Conservation (phyloP, 2,113 vertebrate genomes). For the Cranoglanis bouderius region DNA sequence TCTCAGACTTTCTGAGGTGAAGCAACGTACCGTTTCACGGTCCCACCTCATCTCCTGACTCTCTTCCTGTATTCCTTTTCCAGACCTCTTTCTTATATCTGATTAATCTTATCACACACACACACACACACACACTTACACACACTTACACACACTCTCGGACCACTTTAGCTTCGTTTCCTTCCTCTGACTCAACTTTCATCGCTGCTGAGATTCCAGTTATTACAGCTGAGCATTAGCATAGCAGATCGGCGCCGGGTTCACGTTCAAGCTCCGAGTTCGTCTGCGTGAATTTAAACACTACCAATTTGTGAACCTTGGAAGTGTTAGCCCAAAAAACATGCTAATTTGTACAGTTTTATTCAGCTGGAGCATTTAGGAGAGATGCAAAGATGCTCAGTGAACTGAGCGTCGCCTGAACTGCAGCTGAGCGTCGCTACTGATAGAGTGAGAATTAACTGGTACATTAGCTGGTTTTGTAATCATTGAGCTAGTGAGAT, state of each 20-base stretch:
- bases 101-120: neutral
- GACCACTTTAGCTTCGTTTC: neutral
- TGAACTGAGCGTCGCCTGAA: too few species aligned
- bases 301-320: neutral
- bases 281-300: neutral
- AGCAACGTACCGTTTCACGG: neutral
- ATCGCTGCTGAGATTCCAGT: neutral
- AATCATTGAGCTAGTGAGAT: too few species aligned
- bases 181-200: constrained; percentile 16
- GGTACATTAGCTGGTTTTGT: too few species aligned
- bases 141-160: neutral
- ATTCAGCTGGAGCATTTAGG: too few species aligned
- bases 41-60: neutral
- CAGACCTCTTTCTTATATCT: neutral
- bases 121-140: neutral
- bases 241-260: neutral
- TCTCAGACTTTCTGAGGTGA: neutral
- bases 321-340: too few species aligned
- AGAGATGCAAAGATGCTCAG: too few species aligned
- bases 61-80: neutral
- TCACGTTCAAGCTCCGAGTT: neutral
- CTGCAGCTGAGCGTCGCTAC: too few species aligned
- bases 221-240: neutral
- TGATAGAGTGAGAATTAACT: too few species aligned
- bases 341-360: too few species aligned